Evolutionary conservation across 2,888 invertebrate species (phyloP), one percentile per base, ranked within the genome.

Genomic region (Ectemnius lituratus): DNA sequence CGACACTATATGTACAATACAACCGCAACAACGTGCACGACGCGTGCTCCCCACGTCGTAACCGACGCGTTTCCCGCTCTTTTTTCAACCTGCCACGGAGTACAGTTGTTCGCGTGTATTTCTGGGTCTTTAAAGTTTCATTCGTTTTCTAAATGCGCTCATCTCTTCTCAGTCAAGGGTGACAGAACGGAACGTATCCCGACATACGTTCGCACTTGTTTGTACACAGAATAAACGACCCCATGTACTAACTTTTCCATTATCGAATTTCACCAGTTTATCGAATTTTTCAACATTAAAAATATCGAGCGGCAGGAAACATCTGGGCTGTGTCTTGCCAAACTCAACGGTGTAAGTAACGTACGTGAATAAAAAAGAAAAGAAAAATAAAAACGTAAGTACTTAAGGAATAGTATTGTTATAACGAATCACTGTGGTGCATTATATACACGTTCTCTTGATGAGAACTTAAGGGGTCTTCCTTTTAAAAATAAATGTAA

Each of bases 1-100:
- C 85, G 84, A 85, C 78, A 72, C 76, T 88, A 88, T 37, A 37
- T 88, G 71, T 88, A 88, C 88, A 88, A 86, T 80, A 84, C 84
- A 83, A 84, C 77, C 82, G 77, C 83, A 72, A 75, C 73, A 81
- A 78, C 77, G 77, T 81, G 73, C 75, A 68, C 70, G 73, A 75
- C 37, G 11, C 73, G 69, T 65, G 61, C 57, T 67, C 63, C 63
- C 70, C 60, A 60, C 72, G 64, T 79, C 67, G 73, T 74, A 72
- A 71, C 73, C 71, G 66, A 70, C 71, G 76, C 78, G 74, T 76
- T 83, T 81, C 75, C 76, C 37, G 37, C 37, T 37, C 37, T 6
- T 37, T 73, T 81, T 80, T 78, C 70, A 80, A 81, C 76, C 84
- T 86, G 84, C 84, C 84, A 85, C 85, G 80, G 81, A 62, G 68